These are phyloP conservation scores for Phrynocephalus vlangalii DNA, from an alignment of 2,797 vertebrate species.

Conservation along the genomic window DNA sequence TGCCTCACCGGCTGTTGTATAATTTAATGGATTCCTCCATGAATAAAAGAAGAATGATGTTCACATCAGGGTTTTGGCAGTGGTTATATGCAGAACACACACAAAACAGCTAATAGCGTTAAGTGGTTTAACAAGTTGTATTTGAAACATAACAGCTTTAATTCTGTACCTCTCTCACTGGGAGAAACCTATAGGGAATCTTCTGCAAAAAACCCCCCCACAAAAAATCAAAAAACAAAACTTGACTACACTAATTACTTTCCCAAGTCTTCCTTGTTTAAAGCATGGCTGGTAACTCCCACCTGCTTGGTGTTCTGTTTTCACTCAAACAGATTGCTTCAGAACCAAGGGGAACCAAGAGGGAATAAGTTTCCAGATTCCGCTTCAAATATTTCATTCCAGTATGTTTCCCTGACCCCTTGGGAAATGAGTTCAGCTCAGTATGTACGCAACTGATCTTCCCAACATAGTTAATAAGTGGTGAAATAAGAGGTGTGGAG, in stretches of 20 bases:
- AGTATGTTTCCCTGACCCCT: not conserved
- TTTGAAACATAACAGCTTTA: slow-evolving; percentile 12
- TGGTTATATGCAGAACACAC: not conserved
- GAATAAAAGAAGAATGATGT: not conserved
- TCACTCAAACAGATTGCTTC: not conserved
- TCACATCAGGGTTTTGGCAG: not conserved
- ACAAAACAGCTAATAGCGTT: not conserved
- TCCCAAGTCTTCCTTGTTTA: not conserved
- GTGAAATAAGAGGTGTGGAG: too few relatives aligned
- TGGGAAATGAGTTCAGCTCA: not conserved
- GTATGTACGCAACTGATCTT: not conserved
- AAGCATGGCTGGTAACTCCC: not conserved
- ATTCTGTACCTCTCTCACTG: not conserved
- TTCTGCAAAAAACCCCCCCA: not conserved
- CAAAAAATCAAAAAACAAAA: too few relatives aligned
- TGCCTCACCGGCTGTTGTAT: not conserved
- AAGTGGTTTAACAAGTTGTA: slow-evolving; percentile 14
- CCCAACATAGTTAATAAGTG: not conserved
- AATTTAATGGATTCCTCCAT: not conserved
- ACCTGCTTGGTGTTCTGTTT: not conserved
- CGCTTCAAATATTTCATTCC: not conserved
- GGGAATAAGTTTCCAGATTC: not conserved
- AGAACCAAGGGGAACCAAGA: not conserved
- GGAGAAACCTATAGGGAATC: not conserved
- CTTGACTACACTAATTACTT: slow-evolving; percentile 15